phyloP scores from a whole-genome alignment of 2,888 invertebrate species.

The Osmoderma eremita region DNA sequence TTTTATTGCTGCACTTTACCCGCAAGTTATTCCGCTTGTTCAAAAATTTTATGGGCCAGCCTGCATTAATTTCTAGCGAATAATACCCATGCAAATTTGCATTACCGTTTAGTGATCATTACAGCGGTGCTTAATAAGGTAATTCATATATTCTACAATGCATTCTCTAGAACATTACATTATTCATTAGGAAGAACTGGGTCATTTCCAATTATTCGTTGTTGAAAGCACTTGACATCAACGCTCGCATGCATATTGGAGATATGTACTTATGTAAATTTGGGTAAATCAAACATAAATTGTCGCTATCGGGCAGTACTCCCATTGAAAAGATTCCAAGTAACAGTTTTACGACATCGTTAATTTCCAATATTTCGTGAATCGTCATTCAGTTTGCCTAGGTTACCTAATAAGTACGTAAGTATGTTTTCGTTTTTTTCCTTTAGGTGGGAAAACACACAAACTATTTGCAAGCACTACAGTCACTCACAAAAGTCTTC shows the following conservation, averaged over 20 bases:
- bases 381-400: too few relatives aligned
- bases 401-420: too few relatives aligned
- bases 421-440: too few relatives aligned
- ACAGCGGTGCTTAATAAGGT: not conserved
- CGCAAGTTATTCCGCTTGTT: not conserved
- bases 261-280: conserved; percentile 1
- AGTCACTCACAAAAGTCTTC: too few relatives aligned
- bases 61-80: conserved; percentile 7
- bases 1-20: conserved; percentile 1
- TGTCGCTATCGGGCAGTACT: conserved; percentile 16
- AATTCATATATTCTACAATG: conserved; percentile 10
- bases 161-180: conserved; percentile 19
- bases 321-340: not conserved
- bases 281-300: conserved; percentile 13
- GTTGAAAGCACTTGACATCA: conserved; percentile 10
- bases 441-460: too few relatives aligned
- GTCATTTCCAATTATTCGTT: conserved; percentile 21
- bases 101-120: conserved; percentile 5
- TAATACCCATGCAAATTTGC: conserved; percentile 13
- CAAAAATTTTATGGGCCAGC: not conserved
- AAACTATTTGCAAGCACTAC: too few relatives aligned
- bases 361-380: not conserved
- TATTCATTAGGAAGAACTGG: conserved; percentile 34
- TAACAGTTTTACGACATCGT: conserved; percentile 1
- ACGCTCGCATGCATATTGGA: too few relatives aligned